Evolutionary conservation across 2,797 vertebrate genomes (phyloP).

Genomic region (Anniella stebbinsi): DNA sequence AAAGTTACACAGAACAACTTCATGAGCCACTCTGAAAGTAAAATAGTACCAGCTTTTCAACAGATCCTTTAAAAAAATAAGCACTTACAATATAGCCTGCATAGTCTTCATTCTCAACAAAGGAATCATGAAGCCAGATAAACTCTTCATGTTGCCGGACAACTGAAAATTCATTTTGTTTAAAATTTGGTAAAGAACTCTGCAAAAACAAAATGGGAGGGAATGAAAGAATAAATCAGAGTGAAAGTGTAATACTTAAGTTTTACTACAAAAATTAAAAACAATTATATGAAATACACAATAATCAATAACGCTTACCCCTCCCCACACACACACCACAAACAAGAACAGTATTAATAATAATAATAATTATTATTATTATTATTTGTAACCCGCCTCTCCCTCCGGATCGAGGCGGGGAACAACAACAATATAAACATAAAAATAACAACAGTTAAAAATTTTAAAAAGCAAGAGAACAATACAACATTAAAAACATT

Average conservation of each 20-base stretch:
- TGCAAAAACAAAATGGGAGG: conserved; percentile 70
- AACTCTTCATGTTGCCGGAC: conserved; percentile 98
- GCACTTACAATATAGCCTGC: conserved; percentile 96
- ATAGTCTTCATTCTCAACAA: conserved; percentile 97
- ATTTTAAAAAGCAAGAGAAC: too few relatives aligned
- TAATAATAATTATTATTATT: too few relatives aligned
- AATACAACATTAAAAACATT: neutral
- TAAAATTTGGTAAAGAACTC: conserved; percentile 98
- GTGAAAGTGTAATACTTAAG: conserved; percentile 18
- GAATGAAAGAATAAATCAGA: conserved; percentile 28
- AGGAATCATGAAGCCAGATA: conserved; percentile 99
- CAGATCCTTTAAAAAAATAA: neutral
- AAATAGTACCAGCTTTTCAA: neutral
- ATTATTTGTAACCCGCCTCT: too few relatives aligned
- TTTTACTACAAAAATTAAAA: conserved; percentile 23
- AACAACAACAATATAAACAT: too few relatives aligned
- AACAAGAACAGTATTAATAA: neutral
- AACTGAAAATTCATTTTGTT: conserved; percentile 98
- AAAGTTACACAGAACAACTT: neutral
- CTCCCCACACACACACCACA: neutral
- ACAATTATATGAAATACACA: conserved; percentile 11
- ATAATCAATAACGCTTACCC: neutral
- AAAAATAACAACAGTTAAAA: too few relatives aligned
- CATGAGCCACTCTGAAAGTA: neutral
- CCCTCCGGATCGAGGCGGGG: too few relatives aligned